phyloP scores from a whole-genome alignment of 2,888 invertebrate genomes.

The Clivina fossor region DNA sequence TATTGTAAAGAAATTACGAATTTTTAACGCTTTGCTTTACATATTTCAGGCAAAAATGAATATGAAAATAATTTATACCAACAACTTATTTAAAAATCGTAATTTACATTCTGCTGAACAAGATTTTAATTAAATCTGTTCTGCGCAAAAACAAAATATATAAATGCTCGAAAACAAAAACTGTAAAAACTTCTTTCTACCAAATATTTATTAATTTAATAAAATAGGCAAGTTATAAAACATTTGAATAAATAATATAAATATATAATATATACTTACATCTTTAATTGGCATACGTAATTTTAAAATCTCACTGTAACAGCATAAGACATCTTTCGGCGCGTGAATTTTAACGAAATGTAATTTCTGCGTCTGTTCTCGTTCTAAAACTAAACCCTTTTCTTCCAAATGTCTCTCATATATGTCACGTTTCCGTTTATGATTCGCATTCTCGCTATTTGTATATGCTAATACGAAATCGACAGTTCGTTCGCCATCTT shows the following conservation, averaged over 20 bases:
- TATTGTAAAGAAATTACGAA: too few species aligned
- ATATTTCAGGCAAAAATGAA: too few species aligned
- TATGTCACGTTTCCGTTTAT: slow-evolving; percentile 54
- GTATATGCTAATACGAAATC: slow-evolving; percentile 67
- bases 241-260: background rate
- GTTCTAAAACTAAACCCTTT: slow-evolving; percentile 64
- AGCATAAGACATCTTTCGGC: slow-evolving; percentile 67
- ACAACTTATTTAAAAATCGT: too few species aligned
- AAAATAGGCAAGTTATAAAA: background rate
- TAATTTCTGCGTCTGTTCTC: slow-evolving; percentile 63
- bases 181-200: too few species aligned
- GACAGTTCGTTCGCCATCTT: slow-evolving; percentile 57
- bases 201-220: background rate
- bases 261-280: slow-evolving; percentile 51
- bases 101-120: too few species aligned
- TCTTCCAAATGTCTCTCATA: slow-evolving; percentile 65
- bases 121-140: too few species aligned
- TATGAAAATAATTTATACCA: too few species aligned
- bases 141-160: too few species aligned
- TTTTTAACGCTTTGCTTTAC: too few species aligned
- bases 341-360: slow-evolving; percentile 75
- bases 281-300: slow-evolving; percentile 75
- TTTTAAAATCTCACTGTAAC: slow-evolving; percentile 77
- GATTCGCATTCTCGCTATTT: slow-evolving; percentile 43
- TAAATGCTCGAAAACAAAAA: too few species aligned